These are phyloP conservation scores for Zaprionus camerounensis DNA, from an alignment of 1,140 invertebrate genomes.

Conservation along the genomic window DNA sequence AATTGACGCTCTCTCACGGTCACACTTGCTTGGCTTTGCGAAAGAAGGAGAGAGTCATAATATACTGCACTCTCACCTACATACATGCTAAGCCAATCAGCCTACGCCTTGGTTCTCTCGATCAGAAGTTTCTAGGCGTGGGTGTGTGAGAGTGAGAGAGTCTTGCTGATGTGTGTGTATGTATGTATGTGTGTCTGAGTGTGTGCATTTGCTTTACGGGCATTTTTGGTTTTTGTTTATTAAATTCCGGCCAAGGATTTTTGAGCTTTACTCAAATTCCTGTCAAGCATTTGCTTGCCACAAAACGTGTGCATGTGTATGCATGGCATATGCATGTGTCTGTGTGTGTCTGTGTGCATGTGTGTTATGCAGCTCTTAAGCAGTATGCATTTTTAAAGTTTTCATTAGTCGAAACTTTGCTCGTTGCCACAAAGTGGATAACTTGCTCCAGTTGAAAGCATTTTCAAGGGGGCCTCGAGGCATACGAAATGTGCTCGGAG, in stretches of 20 bases:
- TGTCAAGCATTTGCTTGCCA: slow-evolving; percentile 23
- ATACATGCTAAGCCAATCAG: background rate
- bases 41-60: background rate
- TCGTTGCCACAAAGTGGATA: slow-evolving; percentile 26
- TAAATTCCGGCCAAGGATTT: slow-evolving; percentile 54
- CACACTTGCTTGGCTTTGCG: background rate
- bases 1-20: background rate
- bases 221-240: slow-evolving; percentile 67
- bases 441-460: slow-evolving; percentile 17
- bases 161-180: background rate
- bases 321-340: background rate
- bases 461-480: background rate
- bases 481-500: slow-evolving; percentile 3
- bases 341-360: background rate
- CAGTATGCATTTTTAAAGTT: slow-evolving; percentile 44
- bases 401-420: slow-evolving; percentile 34
- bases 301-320: slow-evolving; percentile 6
- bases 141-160: background rate
- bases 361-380: slow-evolving; percentile 23
- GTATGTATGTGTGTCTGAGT: slow-evolving; percentile 1
- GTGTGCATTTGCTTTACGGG: slow-evolving; percentile 27
- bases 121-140: background rate
- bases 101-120: background rate
- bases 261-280: slow-evolving; percentile 31
- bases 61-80: background rate